Percentiles rank a stretch among this genome's conserved stretches.
phyloP scores from a whole-genome alignment of 2,113 vertebrate genomes.

The Vombatus ursinus region DNA sequence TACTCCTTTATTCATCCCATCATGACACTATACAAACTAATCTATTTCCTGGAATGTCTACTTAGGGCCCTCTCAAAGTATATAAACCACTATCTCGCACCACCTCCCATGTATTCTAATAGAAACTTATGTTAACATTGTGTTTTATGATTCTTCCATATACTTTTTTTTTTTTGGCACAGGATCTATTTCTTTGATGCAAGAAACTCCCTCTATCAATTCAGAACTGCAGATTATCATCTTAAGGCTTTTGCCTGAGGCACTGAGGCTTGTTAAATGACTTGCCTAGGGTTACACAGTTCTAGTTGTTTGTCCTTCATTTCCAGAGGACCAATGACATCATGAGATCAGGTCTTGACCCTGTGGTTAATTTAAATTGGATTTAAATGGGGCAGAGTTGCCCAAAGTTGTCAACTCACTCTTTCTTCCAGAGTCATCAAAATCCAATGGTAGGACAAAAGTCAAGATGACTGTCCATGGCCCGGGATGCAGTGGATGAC shows the following conservation, averaged over 20 bases:
- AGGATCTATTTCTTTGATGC: too few relatives aligned
- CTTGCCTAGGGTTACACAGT: neutral
- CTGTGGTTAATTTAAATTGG: neutral
- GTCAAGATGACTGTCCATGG: too few relatives aligned
- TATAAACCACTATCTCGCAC: neutral
- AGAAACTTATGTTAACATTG: neutral
- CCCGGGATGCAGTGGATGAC: too few relatives aligned
- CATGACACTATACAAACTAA: neutral
- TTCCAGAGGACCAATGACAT: neutral
- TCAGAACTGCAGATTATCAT: neutral
- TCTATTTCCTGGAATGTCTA: neutral
- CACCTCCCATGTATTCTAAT: neutral
- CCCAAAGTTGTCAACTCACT: neutral
- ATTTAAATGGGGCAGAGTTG: neutral
- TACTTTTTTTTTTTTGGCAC: too few relatives aligned
- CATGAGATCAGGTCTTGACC: neutral
- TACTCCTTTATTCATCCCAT: too few relatives aligned
- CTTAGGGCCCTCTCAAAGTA: neutral
- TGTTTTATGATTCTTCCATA: neutral
- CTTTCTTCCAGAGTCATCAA: too few relatives aligned
- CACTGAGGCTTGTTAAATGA: neutral
- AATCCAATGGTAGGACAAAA: too few relatives aligned
- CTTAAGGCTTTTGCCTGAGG: neutral
- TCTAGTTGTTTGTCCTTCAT: neutral
- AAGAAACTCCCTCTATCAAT: neutral